phyloP scores from a whole-genome alignment of 2,113 vertebrate species.

The Coptodon bakossiorum region DNA sequence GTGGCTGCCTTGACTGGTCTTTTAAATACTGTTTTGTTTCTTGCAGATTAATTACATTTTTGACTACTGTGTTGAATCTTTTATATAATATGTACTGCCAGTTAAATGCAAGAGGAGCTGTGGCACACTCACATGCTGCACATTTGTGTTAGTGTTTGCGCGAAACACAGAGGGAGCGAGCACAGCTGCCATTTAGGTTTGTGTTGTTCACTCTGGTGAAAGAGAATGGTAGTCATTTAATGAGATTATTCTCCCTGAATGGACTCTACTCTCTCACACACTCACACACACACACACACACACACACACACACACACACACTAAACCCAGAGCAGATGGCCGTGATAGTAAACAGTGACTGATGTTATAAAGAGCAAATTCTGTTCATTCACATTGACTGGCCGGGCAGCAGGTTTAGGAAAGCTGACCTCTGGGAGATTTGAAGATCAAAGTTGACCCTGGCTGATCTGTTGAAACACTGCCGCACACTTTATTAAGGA shows the following conservation, averaged over 20 bases:
- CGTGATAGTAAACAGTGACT: constrained; percentile 53
- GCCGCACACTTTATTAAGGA: not conserved
- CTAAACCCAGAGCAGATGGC: constrained; percentile 54
- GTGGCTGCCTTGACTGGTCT: not conserved
- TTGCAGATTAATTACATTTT: not conserved
- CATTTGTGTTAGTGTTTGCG: not conserved
- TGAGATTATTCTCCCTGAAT: constrained; percentile 65
- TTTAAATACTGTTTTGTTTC: not conserved
- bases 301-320: not conserved
- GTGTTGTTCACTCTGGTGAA: constrained; percentile 18
- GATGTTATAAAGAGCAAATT: constrained; percentile 51
- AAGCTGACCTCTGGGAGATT: constrained; percentile 21
- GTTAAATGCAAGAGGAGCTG: not conserved
- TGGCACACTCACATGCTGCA: not conserved
- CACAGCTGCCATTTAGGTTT: constrained; percentile 50
- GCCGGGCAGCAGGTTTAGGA: constrained; percentile 24
- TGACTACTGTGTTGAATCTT: not conserved
- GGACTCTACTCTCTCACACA: constrained; percentile 21
- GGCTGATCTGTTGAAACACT: not conserved
- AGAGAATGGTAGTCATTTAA: constrained; percentile 59
- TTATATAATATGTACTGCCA: not conserved
- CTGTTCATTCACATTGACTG: constrained; percentile 42
- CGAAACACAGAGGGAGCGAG: not conserved
- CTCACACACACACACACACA: not conserved
- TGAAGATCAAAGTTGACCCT: constrained; percentile 2